Conservation (phyloP, 2,113 vertebrate species). For the Gymnarchus niloticus region DNA sequence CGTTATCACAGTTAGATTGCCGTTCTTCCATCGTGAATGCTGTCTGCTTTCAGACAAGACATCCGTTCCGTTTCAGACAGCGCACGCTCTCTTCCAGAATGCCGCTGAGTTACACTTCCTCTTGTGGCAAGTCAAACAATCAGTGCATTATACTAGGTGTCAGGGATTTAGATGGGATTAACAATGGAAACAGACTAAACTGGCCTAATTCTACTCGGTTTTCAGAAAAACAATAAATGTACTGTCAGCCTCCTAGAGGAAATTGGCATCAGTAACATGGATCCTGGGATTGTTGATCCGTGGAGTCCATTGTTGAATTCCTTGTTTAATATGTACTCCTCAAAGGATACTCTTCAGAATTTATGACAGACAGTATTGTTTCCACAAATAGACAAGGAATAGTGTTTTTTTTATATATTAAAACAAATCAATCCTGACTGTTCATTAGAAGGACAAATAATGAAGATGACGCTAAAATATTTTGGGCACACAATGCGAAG, state of each 20-base stretch:
- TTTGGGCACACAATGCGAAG: too few relatives aligned
- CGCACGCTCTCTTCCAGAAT: not conserved
- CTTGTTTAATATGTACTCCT: not conserved
- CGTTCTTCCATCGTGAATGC: not conserved
- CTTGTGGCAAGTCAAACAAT: not conserved
- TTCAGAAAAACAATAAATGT: not conserved
- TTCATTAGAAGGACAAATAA: too few relatives aligned
- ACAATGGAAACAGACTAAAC: not conserved
- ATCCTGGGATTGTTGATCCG: not conserved
- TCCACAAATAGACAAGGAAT: slow-evolving; percentile 1
- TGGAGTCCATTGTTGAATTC: not conserved
- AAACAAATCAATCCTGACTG: too few relatives aligned
- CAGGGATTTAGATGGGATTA: not conserved
- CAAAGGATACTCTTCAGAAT: not conserved
- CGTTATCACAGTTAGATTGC: not conserved
- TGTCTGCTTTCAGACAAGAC: not conserved
- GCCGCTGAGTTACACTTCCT: not conserved
- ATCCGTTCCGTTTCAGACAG: not conserved
- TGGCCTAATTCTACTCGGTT: not conserved
- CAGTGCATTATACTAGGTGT: not conserved
- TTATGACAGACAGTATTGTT: slow-evolving; percentile 2
- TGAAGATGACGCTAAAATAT: too few relatives aligned
- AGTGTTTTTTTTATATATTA: too few relatives aligned
- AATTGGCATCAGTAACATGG: not conserved
- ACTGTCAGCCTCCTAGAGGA: not conserved